phyloP scores from a whole-genome alignment of 1,140 invertebrate genomes.

The Drosophila sp. region DNA sequence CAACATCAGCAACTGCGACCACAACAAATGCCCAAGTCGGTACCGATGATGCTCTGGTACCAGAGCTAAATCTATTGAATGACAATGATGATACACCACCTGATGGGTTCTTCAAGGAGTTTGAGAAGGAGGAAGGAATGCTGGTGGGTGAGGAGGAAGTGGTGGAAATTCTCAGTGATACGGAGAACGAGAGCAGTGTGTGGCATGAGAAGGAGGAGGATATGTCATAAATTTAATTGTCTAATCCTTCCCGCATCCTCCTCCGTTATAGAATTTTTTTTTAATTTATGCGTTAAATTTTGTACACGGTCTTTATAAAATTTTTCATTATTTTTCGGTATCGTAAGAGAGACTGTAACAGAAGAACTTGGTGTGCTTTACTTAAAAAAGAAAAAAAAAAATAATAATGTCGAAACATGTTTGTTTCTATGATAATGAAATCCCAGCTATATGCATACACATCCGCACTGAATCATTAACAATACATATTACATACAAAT shows the following conservation, averaged over 20 bases:
- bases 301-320: constrained; percentile 57
- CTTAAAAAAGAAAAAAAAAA: constrained; percentile 48
- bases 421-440: constrained; percentile 2
- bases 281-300: constrained; percentile 64
- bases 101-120: constrained; percentile 45
- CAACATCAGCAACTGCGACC: constrained; percentile 37
- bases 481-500: constrained; percentile 29
- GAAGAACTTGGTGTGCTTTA: constrained; percentile 76
- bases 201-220: constrained; percentile 71
- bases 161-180: constrained; percentile 69
- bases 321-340: constrained; percentile 68
- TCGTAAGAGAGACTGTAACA: constrained; percentile 73
- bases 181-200: constrained; percentile 69
- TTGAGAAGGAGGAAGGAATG: constrained; percentile 45
- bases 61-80: constrained; percentile 49
- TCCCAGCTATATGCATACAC: constrained; percentile 17
- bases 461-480: constrained; percentile 26
- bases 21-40: constrained; percentile 56
- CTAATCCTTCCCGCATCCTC: constrained; percentile 22
- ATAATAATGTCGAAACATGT: constrained; percentile 10
- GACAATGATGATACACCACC: constrained; percentile 47
- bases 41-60: constrained; percentile 58
- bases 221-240: constrained; percentile 36
- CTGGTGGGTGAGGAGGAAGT: constrained; percentile 54
- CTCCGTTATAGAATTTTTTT: constrained; percentile 45